Evolutionary conservation across 1,140 invertebrate species (phyloP).

Genomic region (Agrilus planipennis): DNA sequence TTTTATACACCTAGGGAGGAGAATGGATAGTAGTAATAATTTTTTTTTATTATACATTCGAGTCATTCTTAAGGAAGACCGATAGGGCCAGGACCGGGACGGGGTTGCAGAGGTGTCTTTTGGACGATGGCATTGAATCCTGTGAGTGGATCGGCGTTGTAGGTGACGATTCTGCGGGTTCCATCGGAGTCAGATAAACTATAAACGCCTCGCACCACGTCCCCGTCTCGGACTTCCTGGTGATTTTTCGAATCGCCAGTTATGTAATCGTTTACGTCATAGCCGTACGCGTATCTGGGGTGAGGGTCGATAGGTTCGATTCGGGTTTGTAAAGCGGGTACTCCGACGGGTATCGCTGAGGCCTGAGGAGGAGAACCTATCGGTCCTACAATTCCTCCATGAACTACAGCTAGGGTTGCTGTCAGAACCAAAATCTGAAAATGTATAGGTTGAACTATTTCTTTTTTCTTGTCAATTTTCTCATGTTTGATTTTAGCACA

Average conservation of each 20-base stretch:
- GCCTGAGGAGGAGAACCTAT: neutral
- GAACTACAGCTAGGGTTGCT: no score
- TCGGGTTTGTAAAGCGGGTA: neutral
- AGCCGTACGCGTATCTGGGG: slow-evolving; percentile 40
- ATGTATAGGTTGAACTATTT: no score
- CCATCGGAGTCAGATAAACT: slow-evolving; percentile 37
- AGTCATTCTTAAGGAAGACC: no score
- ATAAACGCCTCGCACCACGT: slow-evolving; percentile 47
- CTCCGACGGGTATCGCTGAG: neutral
- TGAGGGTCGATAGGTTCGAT: slow-evolving; percentile 6
- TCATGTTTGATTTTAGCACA: no score
- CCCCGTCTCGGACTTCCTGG: slow-evolving; percentile 39
- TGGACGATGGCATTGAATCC: slow-evolving; percentile 36
- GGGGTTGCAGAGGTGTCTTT: neutral
- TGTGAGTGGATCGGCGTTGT: slow-evolving; percentile 33
- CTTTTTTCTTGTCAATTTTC: no score
- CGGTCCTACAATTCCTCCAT: no score
- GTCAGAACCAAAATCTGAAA: no score
- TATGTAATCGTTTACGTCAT: slow-evolving; percentile 39
- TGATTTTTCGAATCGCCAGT: slow-evolving; percentile 41
- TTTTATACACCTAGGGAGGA: no score
- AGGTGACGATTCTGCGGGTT: slow-evolving; percentile 36
- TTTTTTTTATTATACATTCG: no score
- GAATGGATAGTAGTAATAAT: no score
- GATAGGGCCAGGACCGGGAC: no score